Base-by-base conservation (phyloP, 2,797 vertebrate genomes). In the Paramormyrops hopkinsi region DNA sequence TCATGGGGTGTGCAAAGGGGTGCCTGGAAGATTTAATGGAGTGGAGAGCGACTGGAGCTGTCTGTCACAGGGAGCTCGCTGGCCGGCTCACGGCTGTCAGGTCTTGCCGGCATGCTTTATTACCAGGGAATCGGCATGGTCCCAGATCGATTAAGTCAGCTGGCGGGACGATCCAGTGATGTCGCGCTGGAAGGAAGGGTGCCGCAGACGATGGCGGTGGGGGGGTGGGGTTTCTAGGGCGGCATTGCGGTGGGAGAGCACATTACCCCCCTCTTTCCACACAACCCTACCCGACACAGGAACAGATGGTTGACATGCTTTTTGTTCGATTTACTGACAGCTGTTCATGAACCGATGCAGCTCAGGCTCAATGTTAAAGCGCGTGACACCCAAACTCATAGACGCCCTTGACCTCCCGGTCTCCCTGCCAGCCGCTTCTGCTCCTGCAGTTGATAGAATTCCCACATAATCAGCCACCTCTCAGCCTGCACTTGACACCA, bases 101-200 rank as follows among this genome's bases (percentile, higher is more conserved):
- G 6, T 19, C 8, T 48, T 22, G 9, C 33, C 14, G 9, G 51
- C 33, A 41, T 19, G 53, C 25, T 59, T 87, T 87, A 87, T 87
- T 87, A 56, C 85, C 85, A 59, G 85, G 85, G 51, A 56, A 59
- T 87, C 33, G 29, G 33, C 53, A 17, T 11, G 85, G 85, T 59
- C 85, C 85, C 85, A 87, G 85, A 59, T 87, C 53, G 29, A 87
- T 87, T 87, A 87, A 59, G 51, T 53, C 85, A 59, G 51, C 29
- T 37, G 84, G 84, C 8, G n/a, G 50, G 50, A 86, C 14, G 25
- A 86, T 51, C 50, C 50, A 29, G 84, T n/a, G 50, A 86, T 41
- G 76, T 41, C 29, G 12, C 1, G 12, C 65, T 33, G 84, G 22
- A 86, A 19, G 50, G 25, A 86, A 14, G 46, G n/a, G 14, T 86